phyloP scores from a whole-genome alignment of 2,888 invertebrate genomes.

The Pseudeuparius sepicola region DNA sequence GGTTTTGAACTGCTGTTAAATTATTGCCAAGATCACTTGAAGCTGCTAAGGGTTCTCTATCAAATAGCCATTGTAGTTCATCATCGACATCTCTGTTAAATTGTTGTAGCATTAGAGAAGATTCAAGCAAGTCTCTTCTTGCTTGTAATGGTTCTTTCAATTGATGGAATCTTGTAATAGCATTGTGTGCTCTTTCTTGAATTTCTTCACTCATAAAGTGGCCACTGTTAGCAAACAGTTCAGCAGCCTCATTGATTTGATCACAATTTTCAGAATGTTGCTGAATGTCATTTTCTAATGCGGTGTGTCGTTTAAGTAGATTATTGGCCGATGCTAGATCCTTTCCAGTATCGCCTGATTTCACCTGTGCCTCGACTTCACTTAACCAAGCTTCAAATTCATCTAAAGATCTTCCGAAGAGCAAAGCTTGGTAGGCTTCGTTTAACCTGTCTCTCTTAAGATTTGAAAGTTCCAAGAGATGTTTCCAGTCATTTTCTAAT shows the following conservation, averaged over 20 bases:
- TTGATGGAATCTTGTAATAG: slow-evolving; percentile 47
- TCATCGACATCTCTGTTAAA: slow-evolving; percentile 89
- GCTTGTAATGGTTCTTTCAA: slow-evolving; percentile 87
- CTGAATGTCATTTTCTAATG: slow-evolving; percentile 78
- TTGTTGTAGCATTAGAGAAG: slow-evolving; percentile 77
- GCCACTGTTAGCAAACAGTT: slow-evolving; percentile 63
- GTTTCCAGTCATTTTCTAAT: slow-evolving; percentile 78
- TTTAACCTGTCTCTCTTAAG: slow-evolving; percentile 76
- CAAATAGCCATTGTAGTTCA: slow-evolving; percentile 82
- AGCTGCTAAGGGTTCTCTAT: slow-evolving; percentile 60
- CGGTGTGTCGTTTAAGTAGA: slow-evolving; percentile 67
- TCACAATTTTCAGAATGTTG: slow-evolving; percentile 77
- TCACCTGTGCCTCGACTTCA: slow-evolving; percentile 64
- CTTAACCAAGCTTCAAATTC: slow-evolving; percentile 93
- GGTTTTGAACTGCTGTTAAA: slow-evolving; percentile 69
- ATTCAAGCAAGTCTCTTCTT: slow-evolving; percentile 83
- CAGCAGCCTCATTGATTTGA: slow-evolving; percentile 67
- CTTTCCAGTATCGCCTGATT: slow-evolving; percentile 72
- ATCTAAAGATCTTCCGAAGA: slow-evolving; percentile 80
- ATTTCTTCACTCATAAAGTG: slow-evolving; percentile 90
- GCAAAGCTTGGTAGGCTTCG: slow-evolving; percentile 84
- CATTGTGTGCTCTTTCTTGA: slow-evolving; percentile 56
- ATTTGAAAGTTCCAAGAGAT: slow-evolving; percentile 70
- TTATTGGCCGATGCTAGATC: slow-evolving; percentile 81
- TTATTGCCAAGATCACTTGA: slow-evolving; percentile 53